Conservation (phyloP, 2,888 invertebrate genomes). For the Geophilus truncorum region DNA sequence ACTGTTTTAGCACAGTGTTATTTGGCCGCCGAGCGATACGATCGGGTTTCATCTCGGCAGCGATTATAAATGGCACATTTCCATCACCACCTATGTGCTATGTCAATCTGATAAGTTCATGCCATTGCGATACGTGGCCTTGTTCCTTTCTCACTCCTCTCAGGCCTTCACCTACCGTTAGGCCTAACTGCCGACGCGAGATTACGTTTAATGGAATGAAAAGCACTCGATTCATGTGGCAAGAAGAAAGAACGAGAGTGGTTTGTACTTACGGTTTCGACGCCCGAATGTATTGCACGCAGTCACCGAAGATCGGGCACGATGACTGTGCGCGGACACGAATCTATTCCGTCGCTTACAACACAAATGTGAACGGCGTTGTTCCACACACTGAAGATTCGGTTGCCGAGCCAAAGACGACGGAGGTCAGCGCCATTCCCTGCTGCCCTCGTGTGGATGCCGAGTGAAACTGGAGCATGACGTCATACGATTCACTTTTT, state of each 20-base stretch:
- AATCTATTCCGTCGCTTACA: background rate
- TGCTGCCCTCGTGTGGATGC: conserved; percentile 7
- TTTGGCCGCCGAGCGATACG: background rate
- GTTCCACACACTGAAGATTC: background rate
- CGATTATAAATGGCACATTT: background rate
- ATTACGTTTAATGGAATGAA: background rate
- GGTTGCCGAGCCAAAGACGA: background rate
- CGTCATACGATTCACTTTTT: background rate
- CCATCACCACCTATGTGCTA: background rate
- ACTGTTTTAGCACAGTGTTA: background rate
- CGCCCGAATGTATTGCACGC: background rate
- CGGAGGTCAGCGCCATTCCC: conserved; percentile 6
- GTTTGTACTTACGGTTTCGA: background rate
- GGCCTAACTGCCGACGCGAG: conserved; percentile 7
- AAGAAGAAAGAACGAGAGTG: background rate
- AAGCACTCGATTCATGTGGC: conserved; percentile 1
- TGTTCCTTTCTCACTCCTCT: background rate
- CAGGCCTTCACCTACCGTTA: conserved; percentile 12
- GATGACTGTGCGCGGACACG: background rate
- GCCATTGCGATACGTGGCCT: conserved; percentile 10
- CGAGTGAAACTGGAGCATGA: background rate
- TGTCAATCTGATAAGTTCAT: background rate
- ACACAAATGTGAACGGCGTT: conserved; percentile 13
- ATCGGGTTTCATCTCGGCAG: background rate
- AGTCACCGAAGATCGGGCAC: background rate